Conservation (phyloP, 2,888 invertebrate species). For the Stenurella melanura region DNA sequence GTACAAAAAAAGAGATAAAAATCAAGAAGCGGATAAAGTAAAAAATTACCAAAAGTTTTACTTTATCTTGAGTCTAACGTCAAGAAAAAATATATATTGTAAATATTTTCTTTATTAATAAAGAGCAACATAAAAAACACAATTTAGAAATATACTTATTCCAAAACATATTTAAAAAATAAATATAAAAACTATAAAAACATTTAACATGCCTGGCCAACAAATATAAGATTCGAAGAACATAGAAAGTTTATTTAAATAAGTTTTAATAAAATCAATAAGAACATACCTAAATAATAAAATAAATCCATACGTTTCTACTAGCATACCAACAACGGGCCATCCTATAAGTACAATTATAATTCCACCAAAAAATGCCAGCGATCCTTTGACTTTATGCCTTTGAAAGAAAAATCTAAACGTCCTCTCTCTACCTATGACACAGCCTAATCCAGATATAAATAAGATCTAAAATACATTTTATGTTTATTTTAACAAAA, state of each 20-base stretch:
- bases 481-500: slow-evolving; percentile 1
- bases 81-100: background rate
- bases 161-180: background rate
- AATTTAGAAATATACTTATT: background rate
- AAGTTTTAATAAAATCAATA: slow-evolving; percentile 20
- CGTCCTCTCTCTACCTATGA: slow-evolving; percentile 96
- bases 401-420: slow-evolving; percentile 98
- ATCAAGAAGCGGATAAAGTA: no score
- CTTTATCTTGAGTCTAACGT: background rate
- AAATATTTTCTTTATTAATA: background rate
- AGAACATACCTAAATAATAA: slow-evolving; percentile 83
- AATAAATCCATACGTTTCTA: slow-evolving; percentile 97
- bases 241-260: slow-evolving; percentile 27
- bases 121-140: background rate
- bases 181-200: background rate
- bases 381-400: slow-evolving; percentile 94
- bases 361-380: slow-evolving; percentile 95
- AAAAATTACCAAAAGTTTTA: no score
- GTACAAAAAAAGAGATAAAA: no score
- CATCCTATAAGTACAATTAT: slow-evolving; percentile 94
- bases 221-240: slow-evolving; percentile 25
- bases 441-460: slow-evolving; percentile 94
- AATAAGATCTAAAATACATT: slow-evolving; percentile 90
- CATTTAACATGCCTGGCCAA: slow-evolving; percentile 3
- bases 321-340: slow-evolving; percentile 96